Base-by-base conservation (phyloP, 2,797 vertebrate genomes). In the Chelon auratus region DNA sequence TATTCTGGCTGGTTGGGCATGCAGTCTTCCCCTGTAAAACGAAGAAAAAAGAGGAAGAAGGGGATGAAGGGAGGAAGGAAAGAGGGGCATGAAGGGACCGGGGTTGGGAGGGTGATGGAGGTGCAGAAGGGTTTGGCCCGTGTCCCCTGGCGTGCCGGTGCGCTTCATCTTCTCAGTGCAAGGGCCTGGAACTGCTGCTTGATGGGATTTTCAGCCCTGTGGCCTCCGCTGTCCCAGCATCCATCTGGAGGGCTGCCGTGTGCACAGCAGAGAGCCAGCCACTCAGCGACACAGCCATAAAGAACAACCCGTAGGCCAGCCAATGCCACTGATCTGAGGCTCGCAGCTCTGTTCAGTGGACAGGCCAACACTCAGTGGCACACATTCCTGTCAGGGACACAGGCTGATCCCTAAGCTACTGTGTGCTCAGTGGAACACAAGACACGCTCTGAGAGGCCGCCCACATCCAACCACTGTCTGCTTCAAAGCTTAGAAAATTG, bases 131-230 rank as follows among this genome's bases (percentile, higher is more conserved):
- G 88, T 91, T 93, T 92, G 89, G 91, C 90, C 88, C 51, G 37
- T 85, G 89, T 93, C 92, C 91, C 89, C 87, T 91, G 90, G 92
- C 89, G 86, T 78, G 86, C 83, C 77, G 84, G 85, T 84, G 82
- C 53, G 91, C 91, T 94, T 94, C 94, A 94, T 95, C 94, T 94
- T 94, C 92, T 91, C 89, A 89, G 93, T 84, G 91, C 93, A 91
- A 85, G 81, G 87, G 89, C 84, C 91, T 93, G 93, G 91, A 94
- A 95, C 93, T 92, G 89, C 81, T 60, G 88, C 92, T 94, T 94
- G 94, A 94, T 95, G 90, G 93, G 93, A 94, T 95, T 94, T 93
- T 93, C 92, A 93, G 93, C 93, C 92, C 90, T 57, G 80, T 94
- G 91, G 92, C 93, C 91, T 93, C 87, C 61, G 80, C 83, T 80